Conservation (phyloP, 2,888 invertebrate species). For the Fragum whitleyi region DNA sequence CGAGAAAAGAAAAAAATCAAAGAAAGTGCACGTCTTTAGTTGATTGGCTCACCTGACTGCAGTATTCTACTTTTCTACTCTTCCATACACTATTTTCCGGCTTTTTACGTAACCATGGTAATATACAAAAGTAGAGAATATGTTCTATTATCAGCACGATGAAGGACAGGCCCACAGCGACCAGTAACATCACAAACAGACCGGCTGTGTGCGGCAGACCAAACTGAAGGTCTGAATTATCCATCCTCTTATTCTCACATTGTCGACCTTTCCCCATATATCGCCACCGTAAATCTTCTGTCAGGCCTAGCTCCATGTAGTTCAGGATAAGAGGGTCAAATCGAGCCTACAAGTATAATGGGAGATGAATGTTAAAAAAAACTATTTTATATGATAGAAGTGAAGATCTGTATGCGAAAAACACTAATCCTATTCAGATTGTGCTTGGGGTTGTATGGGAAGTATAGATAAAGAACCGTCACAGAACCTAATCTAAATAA, state of each 20-base stretch:
- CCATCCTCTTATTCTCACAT: constrained; percentile 71
- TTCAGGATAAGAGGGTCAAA: constrained; percentile 93
- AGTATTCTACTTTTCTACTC: constrained; percentile 96
- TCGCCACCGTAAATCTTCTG: constrained; percentile 77
- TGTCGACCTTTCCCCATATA: constrained; percentile 86
- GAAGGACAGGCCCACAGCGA: constrained; percentile 77
- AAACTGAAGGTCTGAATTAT: constrained; percentile 73
- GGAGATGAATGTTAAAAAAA: too few relatives aligned
- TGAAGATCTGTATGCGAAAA: too few relatives aligned
- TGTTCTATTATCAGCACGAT: constrained; percentile 94
- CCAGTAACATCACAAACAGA: constrained; percentile 79
- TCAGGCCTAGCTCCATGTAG: constrained; percentile 86
- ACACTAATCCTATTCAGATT: too few relatives aligned
- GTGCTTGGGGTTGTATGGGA: too few relatives aligned
- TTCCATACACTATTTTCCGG: constrained; percentile 95
- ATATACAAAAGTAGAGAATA: constrained; percentile 94
- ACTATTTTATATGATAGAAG: too few relatives aligned
- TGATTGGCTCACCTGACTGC: constrained; percentile 90
- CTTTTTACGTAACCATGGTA: constrained; percentile 93
- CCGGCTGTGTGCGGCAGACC: constrained; percentile 78
- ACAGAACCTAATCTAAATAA: too few relatives aligned
- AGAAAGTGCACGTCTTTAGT: too few relatives aligned
- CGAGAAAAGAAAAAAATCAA: too few relatives aligned
- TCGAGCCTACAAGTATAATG: constrained; percentile 88
- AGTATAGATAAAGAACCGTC: too few relatives aligned